phyloP scores from a whole-genome alignment of 2,888 invertebrate species.

The Pollenia amentaria region DNA sequence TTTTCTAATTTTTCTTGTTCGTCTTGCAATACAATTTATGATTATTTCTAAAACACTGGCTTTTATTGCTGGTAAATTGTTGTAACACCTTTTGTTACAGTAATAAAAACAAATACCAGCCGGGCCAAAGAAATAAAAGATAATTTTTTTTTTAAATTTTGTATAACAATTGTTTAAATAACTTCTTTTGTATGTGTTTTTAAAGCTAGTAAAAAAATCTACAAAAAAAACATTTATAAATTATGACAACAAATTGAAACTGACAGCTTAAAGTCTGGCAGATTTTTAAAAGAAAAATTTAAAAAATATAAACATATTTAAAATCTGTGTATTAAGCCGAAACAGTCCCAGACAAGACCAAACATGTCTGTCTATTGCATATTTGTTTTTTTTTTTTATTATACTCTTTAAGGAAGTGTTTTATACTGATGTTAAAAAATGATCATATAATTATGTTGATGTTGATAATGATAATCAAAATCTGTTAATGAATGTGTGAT shows the following conservation, averaged over 20 bases:
- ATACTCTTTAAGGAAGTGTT: conserved; percentile 7
- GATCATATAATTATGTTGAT: conserved; percentile 21
- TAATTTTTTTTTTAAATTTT: not conserved
- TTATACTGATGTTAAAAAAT: conserved; percentile 19
- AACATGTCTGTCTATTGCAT: not conserved
- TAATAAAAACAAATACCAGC: conserved; percentile 1
- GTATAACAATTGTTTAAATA: not conserved
- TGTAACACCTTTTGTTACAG: conserved; percentile 33
- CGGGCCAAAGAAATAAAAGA: conserved; percentile 8
- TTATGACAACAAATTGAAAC: conserved; percentile 35
- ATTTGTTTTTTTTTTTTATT: not conserved
- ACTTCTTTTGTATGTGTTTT: not conserved
- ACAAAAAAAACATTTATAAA: conserved; percentile 32
- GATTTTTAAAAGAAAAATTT: not conserved
- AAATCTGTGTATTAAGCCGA: not conserved
- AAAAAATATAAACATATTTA: not conserved
- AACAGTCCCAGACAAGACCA: not conserved
- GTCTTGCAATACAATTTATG: conserved; percentile 2
- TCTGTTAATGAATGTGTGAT: conserved; percentile 9
- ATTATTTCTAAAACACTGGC: conserved; percentile 32
- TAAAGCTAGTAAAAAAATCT: conserved; percentile 12
- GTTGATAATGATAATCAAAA: conserved; percentile 17
- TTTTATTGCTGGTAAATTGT: conserved; percentile 50
- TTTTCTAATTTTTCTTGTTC: not conserved
- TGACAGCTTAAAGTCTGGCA: conserved; percentile 34